phyloP scores from a whole-genome alignment of 2,888 invertebrate genomes.

The Frankliniella fusca region DNA sequence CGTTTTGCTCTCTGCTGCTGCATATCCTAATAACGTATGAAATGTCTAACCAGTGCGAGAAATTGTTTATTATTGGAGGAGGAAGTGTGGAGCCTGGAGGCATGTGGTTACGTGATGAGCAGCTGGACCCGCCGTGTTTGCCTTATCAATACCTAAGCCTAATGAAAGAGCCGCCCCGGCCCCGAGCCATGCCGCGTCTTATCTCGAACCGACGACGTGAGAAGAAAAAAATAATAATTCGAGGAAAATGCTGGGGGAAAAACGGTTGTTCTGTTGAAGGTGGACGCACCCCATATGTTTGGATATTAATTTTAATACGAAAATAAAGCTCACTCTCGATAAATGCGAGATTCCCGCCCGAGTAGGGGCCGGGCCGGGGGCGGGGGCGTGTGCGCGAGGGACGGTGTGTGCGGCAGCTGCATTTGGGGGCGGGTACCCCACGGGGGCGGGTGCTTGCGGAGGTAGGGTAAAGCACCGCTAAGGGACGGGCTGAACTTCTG shows the following conservation, averaged over 20 bases:
- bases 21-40: neutral
- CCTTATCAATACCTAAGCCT: conserved; percentile 21
- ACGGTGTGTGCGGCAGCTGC: neutral
- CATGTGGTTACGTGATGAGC: neutral
- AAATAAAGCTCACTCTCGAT: neutral
- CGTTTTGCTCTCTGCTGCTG: neutral
- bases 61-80: neutral
- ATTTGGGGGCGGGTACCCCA: neutral
- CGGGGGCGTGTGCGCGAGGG: neutral
- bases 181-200: neutral
- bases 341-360: neutral
- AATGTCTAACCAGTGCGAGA: neutral
- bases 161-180: neutral
- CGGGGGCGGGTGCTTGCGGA: neutral
- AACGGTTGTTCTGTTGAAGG: too few species aligned
- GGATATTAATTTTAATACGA: neutral
- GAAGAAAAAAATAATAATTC: neutral
- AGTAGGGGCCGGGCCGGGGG: neutral
- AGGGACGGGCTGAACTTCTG: neutral
- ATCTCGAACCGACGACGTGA: neutral
- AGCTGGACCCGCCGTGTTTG: neutral
- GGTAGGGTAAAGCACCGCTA: neutral
- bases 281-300: too few species aligned
- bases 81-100: neutral
- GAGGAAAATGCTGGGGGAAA: too few species aligned